phyloP scores from a whole-genome alignment of 2,888 invertebrate genomes.

The Amaurobius ferox region DNA sequence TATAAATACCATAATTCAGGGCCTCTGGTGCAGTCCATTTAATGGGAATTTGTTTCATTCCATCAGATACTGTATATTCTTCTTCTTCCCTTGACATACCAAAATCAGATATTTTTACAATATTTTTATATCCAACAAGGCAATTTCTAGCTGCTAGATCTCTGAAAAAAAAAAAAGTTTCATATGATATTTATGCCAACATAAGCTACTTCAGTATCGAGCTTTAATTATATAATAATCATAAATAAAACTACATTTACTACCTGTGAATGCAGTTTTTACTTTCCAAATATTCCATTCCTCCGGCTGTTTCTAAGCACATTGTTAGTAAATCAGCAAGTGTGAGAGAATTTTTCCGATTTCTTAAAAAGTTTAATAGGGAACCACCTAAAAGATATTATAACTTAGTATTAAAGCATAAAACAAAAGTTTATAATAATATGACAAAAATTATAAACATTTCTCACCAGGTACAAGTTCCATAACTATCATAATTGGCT shows the following conservation, averaged over 20 bases:
- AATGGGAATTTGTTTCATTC: constrained; percentile 95
- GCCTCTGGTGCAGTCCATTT: constrained; percentile 99
- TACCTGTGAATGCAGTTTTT: constrained; percentile 93
- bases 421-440: neutral
- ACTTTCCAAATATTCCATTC: constrained; percentile 96
- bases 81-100: constrained; percentile 98
- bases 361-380: constrained; percentile 90
- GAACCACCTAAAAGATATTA: constrained; percentile 85
- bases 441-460: neutral
- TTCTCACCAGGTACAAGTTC: constrained; percentile 90
- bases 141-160: constrained; percentile 97
- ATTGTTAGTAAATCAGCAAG: constrained; percentile 81
- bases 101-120: constrained; percentile 97
- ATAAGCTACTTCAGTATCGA: too few relatives aligned
- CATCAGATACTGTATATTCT: constrained; percentile 97
- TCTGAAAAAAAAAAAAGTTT: constrained; percentile 78
- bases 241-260: neutral
- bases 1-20: constrained; percentile 88
- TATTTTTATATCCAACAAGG: constrained; percentile 87
- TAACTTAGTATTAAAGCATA: neutral
- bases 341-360: constrained; percentile 83
- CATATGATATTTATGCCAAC: too few relatives aligned
- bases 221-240: too few relatives aligned
- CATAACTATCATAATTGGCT: constrained; percentile 99
- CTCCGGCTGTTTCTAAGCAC: constrained; percentile 95